Evolutionary conservation across 2,888 invertebrate genomes (phyloP), one percentile per base, ranked within the genome.

Genomic region (Teinopalpus imperialis): DNA sequence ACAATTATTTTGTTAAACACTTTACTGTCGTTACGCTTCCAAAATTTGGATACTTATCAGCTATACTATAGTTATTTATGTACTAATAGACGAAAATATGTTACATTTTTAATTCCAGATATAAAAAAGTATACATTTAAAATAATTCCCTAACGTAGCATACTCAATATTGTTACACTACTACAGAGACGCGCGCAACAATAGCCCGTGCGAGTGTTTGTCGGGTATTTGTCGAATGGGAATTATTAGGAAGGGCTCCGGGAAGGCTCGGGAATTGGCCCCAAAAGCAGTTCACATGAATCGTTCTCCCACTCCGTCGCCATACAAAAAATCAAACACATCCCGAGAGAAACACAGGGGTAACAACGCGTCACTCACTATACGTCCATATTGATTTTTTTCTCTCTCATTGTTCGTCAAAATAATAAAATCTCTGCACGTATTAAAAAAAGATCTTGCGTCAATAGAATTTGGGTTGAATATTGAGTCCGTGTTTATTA

Each of bases 301-400:
- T 71, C 79, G 76, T 64, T 76, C 83, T 86, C 87, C 86, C 85
- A 86, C 86, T 86, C 81, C 77, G 79, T 80, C 74, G 73, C 74
- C 67, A 71, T 71, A 87, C 81, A 87, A 87, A 88, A 87, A 88
- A 87, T 85, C 85, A 82, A 82, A 86, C 78, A 76, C 72, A 86
- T 86, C 88, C 85, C 83, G 83, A 85, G 81, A 83, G 87, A 87
- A 88, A 85, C 87, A 87, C 86, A 87, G 86, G 88, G 88, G 88
- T 87, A 82, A 85, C 82, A 86, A 74, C 83, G 86, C 83, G 80
- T 78, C 81, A 76, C 82, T 80, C 81, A 53, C 47, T 59, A 50
- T 76, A 74, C 79, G 66, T 79, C 75, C 81, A 80, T 88, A 88
- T 88, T 87, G 88, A 88, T 88, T 87, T 85, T 87, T 86, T 16